Base-by-base conservation (phyloP, 2,797 vertebrate genomes). In the Miichthys miiuy region DNA sequence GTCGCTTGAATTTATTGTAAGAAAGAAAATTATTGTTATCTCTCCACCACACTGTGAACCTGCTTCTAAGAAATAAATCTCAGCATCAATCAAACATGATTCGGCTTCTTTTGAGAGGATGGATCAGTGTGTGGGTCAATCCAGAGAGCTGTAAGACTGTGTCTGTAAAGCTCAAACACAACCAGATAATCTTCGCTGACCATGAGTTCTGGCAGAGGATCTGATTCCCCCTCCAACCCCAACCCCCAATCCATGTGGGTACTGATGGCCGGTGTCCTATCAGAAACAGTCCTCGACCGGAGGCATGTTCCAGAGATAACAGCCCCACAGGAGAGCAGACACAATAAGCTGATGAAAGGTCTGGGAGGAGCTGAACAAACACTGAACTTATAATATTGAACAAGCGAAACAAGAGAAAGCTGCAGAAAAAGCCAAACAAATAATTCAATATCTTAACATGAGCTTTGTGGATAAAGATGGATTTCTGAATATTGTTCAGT, bases 241-340 rank as follows among this genome's bases (percentile, higher is more conserved):
- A n/a, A 21, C 25, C 66, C 72, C 57, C 34, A 38, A 38, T 38
- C 8, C 34, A 38, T 9, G 55, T 42, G 50, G 86, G 82, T 11
- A 72, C 48, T 13, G 23, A 72, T 88, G 88, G 88, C 82, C 9
- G 0, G 58, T 50, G 63, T 87, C 84, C 72, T 86, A 89, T 91
- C 92, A 85, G 82, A 70, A 79, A 41, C 88, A 66, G 80, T 44
- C 44, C 68, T 80, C 2, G 55, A 86, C 86, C 75, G 11, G 86
- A 87, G 76, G 86, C 90, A 20, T 80, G 83, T 88, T 88, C 85
- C 79, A 81, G 71, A 84, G 89, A 92, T 91, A 92, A 91, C 69
- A 69, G 72, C 54, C 23, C 87, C 83, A 54, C 79, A 51, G 65
- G 84, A 81, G 77, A 83, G 71, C 25, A 6, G 67, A 4, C 41